Percentiles rank a stretch among this genome's conserved stretches.
Conservation (phyloP, 2,888 invertebrate species). For the Eilema caniola region DNA sequence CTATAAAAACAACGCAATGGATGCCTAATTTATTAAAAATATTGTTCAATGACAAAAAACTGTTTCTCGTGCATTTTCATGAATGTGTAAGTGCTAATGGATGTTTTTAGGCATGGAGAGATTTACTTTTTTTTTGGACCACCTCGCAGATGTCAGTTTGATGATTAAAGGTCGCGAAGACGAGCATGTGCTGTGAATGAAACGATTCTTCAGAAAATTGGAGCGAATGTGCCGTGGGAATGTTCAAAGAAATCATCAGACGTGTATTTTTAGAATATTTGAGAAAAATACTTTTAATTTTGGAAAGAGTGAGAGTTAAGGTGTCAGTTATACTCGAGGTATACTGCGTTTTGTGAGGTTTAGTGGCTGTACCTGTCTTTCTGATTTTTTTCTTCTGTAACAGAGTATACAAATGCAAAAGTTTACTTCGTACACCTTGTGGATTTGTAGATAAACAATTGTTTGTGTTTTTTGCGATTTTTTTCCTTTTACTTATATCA, state of each 20-base stretch:
- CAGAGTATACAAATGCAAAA: too few species aligned
- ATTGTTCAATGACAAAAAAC: conserved; percentile 25
- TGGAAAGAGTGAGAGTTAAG: background rate
- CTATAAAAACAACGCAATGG: conserved; percentile 44
- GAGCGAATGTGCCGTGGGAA: conserved; percentile 50
- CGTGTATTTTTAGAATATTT: conserved; percentile 16
- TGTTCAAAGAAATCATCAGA: conserved; percentile 14
- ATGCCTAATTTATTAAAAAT: conserved; percentile 27
- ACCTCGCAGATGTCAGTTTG: conserved; percentile 59
- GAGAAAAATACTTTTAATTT: background rate
- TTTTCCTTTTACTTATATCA: background rate
- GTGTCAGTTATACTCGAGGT: background rate
- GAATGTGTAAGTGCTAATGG: conserved; percentile 66
- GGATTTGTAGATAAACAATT: too few species aligned
- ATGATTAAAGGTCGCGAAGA: conserved; percentile 61
- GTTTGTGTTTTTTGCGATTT: too few species aligned
- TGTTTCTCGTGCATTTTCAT: conserved; percentile 50
- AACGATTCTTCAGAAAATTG: conserved; percentile 45
- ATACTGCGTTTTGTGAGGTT: too few species aligned
- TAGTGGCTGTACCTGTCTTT: too few species aligned
- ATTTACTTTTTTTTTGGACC: conserved; percentile 62
- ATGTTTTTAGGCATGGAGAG: conserved; percentile 54
- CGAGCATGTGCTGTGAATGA: conserved; percentile 58
- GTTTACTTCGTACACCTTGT: too few species aligned
- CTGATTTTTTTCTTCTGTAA: too few species aligned